Percentiles rank a stretch among this genome's conserved stretches.
phyloP scores from a whole-genome alignment of 2,797 vertebrate genomes.

The Sitta carolinensis region DNA sequence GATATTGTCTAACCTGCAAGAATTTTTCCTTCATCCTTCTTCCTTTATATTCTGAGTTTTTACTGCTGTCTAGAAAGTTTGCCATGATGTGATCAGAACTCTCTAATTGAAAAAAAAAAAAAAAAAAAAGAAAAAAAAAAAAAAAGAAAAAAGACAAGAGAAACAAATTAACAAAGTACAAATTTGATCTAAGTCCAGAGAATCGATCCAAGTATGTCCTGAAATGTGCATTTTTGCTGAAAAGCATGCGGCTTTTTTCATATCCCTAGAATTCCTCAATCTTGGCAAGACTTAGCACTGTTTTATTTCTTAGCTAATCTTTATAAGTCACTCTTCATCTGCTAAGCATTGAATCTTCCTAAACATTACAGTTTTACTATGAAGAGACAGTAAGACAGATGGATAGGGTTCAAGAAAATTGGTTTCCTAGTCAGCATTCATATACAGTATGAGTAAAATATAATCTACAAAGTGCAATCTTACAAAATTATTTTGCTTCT shows the following conservation, averaged over 20 bases:
- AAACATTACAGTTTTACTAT: conserved; percentile 24
- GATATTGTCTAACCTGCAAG: neutral
- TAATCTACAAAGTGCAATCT: neutral
- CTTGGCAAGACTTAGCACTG: neutral
- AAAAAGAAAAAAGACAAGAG: neutral
- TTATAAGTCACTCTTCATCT: neutral
- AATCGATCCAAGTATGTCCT: neutral
- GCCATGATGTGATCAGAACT: conserved; percentile 18
- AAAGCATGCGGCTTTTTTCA: conserved; percentile 3
- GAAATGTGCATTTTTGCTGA: neutral
- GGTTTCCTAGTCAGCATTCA: conserved; percentile 18
- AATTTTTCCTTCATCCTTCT: neutral
- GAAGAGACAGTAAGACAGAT: conserved; percentile 2
- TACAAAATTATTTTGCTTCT: conserved; percentile 15
- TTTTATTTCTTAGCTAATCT: conserved; percentile 26
- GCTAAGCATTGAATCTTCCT: conserved; percentile 5
- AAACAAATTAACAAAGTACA: conserved; percentile 40
- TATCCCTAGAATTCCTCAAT: neutral
- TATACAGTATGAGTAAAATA: neutral
- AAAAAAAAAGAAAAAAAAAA: neutral
- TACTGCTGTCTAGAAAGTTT: conserved; percentile 17
- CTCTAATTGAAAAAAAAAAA: neutral
- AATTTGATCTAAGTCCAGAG: conserved; percentile 17
- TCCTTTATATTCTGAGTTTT: neutral
- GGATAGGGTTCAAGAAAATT: neutral